These are phyloP conservation scores for Plectrocnemia conspersa DNA, from an alignment of 1,140 invertebrate species.

Conservation along the genomic window DNA sequence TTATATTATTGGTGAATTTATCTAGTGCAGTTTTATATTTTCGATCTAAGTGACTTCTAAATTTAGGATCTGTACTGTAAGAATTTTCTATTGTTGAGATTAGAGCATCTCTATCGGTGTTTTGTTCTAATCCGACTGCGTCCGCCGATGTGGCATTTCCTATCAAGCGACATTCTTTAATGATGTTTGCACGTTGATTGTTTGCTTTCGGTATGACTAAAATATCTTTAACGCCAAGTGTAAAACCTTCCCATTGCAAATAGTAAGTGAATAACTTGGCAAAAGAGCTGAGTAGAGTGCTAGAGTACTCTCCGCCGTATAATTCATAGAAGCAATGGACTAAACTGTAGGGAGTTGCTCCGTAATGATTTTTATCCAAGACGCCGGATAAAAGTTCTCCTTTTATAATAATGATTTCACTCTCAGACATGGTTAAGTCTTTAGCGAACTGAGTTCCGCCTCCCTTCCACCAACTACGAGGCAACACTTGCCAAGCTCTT, in stretches of 20 bases:
- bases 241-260: constrained; percentile 88
- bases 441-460: constrained; percentile 57
- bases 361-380: constrained; percentile 96
- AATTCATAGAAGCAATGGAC: constrained; percentile 91
- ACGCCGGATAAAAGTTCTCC: constrained; percentile 90
- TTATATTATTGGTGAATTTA: constrained; percentile 85
- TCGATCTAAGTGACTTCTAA: constrained; percentile 72
- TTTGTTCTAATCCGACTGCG: constrained; percentile 64
- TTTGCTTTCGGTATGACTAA: constrained; percentile 72
- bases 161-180: constrained; percentile 60
- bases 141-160: constrained; percentile 64
- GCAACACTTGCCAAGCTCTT: constrained; percentile 67
- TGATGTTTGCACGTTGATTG: constrained; percentile 64
- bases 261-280: constrained; percentile 88
- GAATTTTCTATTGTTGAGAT: constrained; percentile 65
- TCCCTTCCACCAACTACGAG: constrained; percentile 55
- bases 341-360: constrained; percentile 88
- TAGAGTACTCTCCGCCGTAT: constrained; percentile 84
- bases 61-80: constrained; percentile 69
- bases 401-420: constrained; percentile 82
- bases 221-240: constrained; percentile 93
- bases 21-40: constrained; percentile 82
- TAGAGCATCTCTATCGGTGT: constrained; percentile 54
- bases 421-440: constrained; percentile 75
- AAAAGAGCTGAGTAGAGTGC: constrained; percentile 79